phyloP scores from a whole-genome alignment of 2,113 vertebrate genomes.

The Stigmatopora nigra region DNA sequence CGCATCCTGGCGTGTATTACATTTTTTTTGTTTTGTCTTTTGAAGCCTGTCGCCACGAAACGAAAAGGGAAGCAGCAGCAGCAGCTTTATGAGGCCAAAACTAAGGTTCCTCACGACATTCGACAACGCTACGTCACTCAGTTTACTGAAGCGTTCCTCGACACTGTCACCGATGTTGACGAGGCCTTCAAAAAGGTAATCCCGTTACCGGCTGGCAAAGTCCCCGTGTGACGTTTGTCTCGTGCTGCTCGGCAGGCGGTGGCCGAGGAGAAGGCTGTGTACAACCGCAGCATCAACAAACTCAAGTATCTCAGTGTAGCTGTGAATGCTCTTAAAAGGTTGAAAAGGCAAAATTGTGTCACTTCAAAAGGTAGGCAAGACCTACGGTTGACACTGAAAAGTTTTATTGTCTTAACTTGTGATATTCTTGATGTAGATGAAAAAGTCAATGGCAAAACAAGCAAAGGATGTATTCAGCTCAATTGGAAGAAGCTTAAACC shows the following conservation, averaged over 20 bases:
- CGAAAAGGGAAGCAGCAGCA: conserved; percentile 45
- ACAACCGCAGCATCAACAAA: conserved; percentile 73
- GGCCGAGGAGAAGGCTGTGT: conserved; percentile 72
- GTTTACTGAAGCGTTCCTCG: conserved; percentile 74
- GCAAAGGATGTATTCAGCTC: conserved; percentile 63
- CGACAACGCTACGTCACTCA: conserved; percentile 70
- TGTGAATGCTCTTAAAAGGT: conserved; percentile 74
- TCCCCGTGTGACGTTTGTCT: background rate
- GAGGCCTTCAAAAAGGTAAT: conserved; percentile 78
- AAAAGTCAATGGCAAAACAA: conserved; percentile 30
- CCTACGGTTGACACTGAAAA: too few species aligned
- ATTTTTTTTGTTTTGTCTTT: background rate
- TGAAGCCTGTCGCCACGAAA: conserved; percentile 43
- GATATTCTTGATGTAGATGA: conserved; percentile 41
- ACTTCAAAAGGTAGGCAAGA: conserved; percentile 54
- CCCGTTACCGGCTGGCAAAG: background rate
- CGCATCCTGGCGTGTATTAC: background rate
- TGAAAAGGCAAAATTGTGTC: conserved; percentile 64
- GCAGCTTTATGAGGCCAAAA: conserved; percentile 33
- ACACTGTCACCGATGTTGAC: conserved; percentile 62
- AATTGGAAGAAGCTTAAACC: conserved; percentile 35
- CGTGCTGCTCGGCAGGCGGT: conserved; percentile 59
- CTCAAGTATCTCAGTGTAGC: conserved; percentile 76
- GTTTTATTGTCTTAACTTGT: background rate
- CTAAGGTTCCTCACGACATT: conserved; percentile 72